Evolutionary conservation across 2,888 invertebrate species (phyloP), one percentile per base, ranked within the genome.

Genomic region (Mesorhabditis sp.): DNA sequence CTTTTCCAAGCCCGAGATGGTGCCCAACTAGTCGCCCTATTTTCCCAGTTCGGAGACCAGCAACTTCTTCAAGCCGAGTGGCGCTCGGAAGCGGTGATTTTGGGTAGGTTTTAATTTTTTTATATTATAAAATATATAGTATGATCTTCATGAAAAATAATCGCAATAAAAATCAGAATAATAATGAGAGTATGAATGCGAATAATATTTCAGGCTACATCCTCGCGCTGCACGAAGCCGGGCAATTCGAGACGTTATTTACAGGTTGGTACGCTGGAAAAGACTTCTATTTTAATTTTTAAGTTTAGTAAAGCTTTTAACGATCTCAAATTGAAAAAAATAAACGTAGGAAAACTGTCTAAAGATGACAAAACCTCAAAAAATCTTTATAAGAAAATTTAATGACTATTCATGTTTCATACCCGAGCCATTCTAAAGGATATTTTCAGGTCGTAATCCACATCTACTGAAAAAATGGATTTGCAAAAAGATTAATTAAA

Each of bases 1-100:
- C 70, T 81, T 41, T 82, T 74, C 66, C 78, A 79, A 69, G 74
- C 80, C 5, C 67, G 73, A 65, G 82, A 82, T 65, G 80, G 81
- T 6, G 71, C 67, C 13, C 72, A 72, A n/a, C 65, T 81, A 44
- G 72, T 78, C 43, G 67, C 73, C 4, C 70, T 80, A 15, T 80
- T 80, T 68, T 66, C 70, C 15, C 72, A 75, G 41, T 13, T 73
- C 44, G 71, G 69, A 13, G 6, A 63, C n/a, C 43, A 66, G n/a
- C 62, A 70, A n/a, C 5, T 63, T 5, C 62, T 66, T 58, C 65
- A 58, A 41, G 62, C 65, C 50, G 72, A 69, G 45, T 72, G 67
- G 71, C 45, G 71, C 67, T 70, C 69, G 13, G 76, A 74, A 43
- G 10, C 71, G 45, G 72, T 76, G 43, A 42, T 74, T 7, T 70